Conservation (phyloP, 2,797 vertebrate species). For the Sebastes umbrosus region DNA sequence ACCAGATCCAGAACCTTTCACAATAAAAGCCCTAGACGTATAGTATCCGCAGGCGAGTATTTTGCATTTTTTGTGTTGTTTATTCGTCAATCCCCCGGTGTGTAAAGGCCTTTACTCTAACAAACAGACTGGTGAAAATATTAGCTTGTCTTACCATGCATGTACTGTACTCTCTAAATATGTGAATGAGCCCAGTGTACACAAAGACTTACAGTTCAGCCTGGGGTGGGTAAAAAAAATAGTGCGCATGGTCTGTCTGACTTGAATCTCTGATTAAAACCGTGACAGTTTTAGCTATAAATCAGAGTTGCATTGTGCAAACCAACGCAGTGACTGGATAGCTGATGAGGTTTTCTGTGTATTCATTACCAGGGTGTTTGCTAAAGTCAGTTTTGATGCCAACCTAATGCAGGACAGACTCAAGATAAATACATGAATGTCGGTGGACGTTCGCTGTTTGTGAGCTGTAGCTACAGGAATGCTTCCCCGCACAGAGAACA, state of each 20-base stretch:
- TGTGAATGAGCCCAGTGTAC: not conserved
- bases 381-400: not conserved
- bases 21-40: too few relatives aligned
- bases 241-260: not conserved
- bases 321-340: not conserved
- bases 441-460: not conserved
- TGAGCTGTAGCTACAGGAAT: not conserved
- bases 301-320: not conserved
- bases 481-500: not conserved
- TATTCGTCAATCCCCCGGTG: too few relatives aligned
- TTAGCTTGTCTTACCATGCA: not conserved
- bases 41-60: too few relatives aligned
- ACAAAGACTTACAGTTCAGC: slow-evolving; percentile 39
- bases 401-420: not conserved
- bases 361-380: not conserved
- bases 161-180: slow-evolving; percentile 2
- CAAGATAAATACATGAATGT: not conserved
- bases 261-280: not conserved
- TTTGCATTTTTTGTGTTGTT: too few relatives aligned
- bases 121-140: not conserved
- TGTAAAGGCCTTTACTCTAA: not conserved
- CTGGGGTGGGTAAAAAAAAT: not conserved
- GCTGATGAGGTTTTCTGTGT: not conserved
- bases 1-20: too few relatives aligned
- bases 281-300: not conserved